Conservation (phyloP, 2,888 invertebrate species). For the Drosophila bunnanda region DNA sequence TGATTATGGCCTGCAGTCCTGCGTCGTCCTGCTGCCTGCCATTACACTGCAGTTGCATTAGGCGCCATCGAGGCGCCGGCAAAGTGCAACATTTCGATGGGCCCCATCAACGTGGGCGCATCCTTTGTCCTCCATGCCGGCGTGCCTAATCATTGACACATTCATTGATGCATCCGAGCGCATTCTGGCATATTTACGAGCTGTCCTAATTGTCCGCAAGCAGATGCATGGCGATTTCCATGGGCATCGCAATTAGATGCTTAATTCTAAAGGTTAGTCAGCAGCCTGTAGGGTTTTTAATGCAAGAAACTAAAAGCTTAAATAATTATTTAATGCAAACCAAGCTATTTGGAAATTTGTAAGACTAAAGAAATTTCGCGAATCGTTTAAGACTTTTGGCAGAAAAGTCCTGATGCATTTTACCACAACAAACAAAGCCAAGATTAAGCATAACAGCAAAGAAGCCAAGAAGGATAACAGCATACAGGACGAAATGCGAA, state of each 20-base stretch:
- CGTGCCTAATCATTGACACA: conserved; percentile 76
- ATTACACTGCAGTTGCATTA: conserved; percentile 70
- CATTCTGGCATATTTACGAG: conserved; percentile 69
- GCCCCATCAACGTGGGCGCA: conserved; percentile 52
- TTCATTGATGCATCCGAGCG: conserved; percentile 69
- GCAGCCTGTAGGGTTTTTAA: not conserved
- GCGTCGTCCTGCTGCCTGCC: not conserved
- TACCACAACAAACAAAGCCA: conserved; percentile 18
- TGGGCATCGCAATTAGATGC: not conserved
- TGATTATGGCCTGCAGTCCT: conserved; percentile 63
- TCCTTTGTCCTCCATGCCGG: conserved; percentile 26
- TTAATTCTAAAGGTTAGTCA: not conserved
- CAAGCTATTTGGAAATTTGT: not conserved
- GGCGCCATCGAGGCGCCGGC: conserved; percentile 25
- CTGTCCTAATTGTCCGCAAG: conserved; percentile 57
- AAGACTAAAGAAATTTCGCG: not conserved
- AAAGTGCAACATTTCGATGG: conserved; percentile 74
- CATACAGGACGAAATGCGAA: conserved; percentile 8
- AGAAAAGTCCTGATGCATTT: conserved; percentile 2
- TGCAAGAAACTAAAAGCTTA: not conserved
- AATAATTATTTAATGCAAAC: not conserved
- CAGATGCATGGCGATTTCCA: conserved; percentile 12
- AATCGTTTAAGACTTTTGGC: not conserved
- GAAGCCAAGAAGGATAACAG: conserved; percentile 6
- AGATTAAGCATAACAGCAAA: conserved; percentile 13